phyloP scores from a whole-genome alignment of 23 tunicate species.

The Corella eumyota region DNA sequence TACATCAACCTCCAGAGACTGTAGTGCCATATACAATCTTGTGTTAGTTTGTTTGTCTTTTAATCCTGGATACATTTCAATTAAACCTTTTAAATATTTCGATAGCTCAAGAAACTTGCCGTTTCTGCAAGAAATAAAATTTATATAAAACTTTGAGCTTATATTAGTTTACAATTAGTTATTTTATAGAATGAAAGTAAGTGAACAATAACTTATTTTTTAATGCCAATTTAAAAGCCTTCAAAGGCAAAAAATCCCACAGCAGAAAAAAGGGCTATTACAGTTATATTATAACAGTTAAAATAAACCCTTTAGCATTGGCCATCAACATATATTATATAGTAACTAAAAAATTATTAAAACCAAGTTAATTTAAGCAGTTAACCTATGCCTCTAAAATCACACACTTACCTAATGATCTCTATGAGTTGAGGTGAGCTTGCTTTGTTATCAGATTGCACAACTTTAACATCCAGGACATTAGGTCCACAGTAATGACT shows the following conservation, averaged over 20 bases:
- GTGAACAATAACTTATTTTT: too few relatives aligned
- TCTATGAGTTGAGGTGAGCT: slow-evolving; percentile 44
- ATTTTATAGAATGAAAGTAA: too few relatives aligned
- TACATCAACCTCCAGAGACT: slow-evolving; percentile 64
- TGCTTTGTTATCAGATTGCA: slow-evolving; percentile 28
- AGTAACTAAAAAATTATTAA: too few relatives aligned
- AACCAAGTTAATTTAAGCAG: too few relatives aligned
- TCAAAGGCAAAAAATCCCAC: too few relatives aligned
- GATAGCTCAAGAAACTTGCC: slow-evolving; percentile 73
- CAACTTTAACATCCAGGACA: slow-evolving; percentile 42
- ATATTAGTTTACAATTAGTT: slow-evolving; percentile 3
- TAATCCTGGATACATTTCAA: slow-evolving; percentile 39
- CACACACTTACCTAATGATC: slow-evolving; percentile 41
- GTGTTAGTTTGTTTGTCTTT: slow-evolving; percentile 45
- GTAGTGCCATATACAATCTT: slow-evolving; percentile 55
- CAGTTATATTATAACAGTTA: too few relatives aligned
- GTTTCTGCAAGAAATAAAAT: slow-evolving; percentile 42
- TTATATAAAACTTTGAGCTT: slow-evolving; percentile 3
- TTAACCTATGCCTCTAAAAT: too few relatives aligned
- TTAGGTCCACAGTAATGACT: slow-evolving; percentile 34
- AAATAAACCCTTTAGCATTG: too few relatives aligned
- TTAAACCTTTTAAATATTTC: slow-evolving; percentile 40
- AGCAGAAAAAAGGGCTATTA: too few relatives aligned
- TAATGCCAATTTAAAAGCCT: too few relatives aligned
- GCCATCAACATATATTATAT: too few relatives aligned